Percentiles rank a stretch among this genome's conserved stretches.
Evolutionary conservation across 2,888 invertebrate genomes (phyloP).

Genomic region (Napeogenes sylphis): DNA sequence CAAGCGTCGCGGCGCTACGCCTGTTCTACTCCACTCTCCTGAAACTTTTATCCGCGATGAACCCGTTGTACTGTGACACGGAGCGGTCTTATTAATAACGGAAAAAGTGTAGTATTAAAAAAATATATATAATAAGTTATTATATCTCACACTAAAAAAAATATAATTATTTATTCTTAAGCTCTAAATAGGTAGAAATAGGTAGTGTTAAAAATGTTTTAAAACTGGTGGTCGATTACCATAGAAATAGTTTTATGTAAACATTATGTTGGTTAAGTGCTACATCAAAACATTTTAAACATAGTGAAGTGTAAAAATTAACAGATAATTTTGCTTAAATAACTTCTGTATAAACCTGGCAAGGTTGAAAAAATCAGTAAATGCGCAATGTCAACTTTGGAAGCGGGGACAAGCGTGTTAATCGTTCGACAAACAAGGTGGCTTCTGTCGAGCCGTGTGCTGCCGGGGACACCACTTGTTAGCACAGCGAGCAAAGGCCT

Average conservation of each 20-base stretch:
- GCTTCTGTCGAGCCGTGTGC: constrained; percentile 51
- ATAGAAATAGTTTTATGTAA: neutral
- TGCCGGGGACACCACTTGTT: constrained; percentile 58
- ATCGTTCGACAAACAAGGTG: constrained; percentile 69
- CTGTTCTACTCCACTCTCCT: constrained; percentile 39
- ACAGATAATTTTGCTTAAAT: constrained; percentile 37
- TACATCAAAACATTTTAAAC: constrained; percentile 8
- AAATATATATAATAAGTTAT: neutral
- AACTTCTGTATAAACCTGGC: constrained; percentile 49
- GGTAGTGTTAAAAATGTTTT: constrained; percentile 4
- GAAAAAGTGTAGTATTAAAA: neutral
- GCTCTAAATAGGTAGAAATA: constrained; percentile 5
- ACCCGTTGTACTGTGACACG: constrained; percentile 31
- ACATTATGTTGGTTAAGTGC: neutral
- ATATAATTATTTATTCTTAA: neutral
- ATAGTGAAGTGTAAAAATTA: constrained; percentile 12
- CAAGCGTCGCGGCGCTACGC: constrained; percentile 54
- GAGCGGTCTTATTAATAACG: neutral
- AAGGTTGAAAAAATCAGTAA: constrained; percentile 68
- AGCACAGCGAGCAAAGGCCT: constrained; percentile 57
- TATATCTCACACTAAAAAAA: neutral
- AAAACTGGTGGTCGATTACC: neutral
- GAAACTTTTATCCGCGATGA: constrained; percentile 54
- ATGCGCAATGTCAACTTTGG: constrained; percentile 72
- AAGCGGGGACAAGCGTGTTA: constrained; percentile 64